Evolutionary conservation across 2,888 invertebrate species (phyloP).

Genomic region (Drosophila colorata): DNA sequence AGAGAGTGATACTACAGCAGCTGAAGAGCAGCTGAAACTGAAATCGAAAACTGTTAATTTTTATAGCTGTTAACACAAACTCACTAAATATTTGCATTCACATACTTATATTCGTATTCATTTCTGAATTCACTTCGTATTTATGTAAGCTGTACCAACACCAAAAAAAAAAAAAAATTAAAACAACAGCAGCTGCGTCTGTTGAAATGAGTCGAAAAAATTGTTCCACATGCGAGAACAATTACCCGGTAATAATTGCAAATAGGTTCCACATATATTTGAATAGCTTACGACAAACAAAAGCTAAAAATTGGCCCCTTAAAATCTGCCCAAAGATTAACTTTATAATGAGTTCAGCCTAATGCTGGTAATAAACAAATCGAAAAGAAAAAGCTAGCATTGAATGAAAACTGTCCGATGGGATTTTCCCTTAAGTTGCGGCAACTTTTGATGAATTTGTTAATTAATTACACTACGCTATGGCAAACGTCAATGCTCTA

Average conservation of each 20-base stretch:
- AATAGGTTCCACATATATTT: slow-evolving; percentile 16
- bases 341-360: not conserved
- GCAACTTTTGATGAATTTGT: not conserved
- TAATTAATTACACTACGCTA: not conserved
- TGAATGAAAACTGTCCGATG: not conserved
- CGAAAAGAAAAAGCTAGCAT: not conserved
- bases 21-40: slow-evolving; percentile 35
- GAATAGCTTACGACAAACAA: not conserved
- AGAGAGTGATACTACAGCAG: slow-evolving; percentile 13
- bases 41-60: slow-evolving; percentile 74
- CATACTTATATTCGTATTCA: slow-evolving; percentile 31
- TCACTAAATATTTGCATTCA: slow-evolving; percentile 69
- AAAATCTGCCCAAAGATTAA: not conserved
- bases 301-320: not conserved
- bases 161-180: not conserved
- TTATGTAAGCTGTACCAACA: slow-evolving; percentile 66
- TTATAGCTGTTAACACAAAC: slow-evolving; percentile 58
- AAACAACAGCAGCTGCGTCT: slow-evolving; percentile 18
- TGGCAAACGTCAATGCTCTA: not conserved
- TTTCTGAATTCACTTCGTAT: slow-evolving; percentile 30
- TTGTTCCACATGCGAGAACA: slow-evolving; percentile 31
- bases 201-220: slow-evolving; percentile 37
- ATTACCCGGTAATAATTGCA: slow-evolving; percentile 37
- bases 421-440: slow-evolving; percentile 1
- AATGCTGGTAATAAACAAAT: not conserved